Evolutionary conservation across 2,113 vertebrate species (phyloP), one percentile per base, ranked within the genome.

Genomic region (Amphiprion percula): DNA sequence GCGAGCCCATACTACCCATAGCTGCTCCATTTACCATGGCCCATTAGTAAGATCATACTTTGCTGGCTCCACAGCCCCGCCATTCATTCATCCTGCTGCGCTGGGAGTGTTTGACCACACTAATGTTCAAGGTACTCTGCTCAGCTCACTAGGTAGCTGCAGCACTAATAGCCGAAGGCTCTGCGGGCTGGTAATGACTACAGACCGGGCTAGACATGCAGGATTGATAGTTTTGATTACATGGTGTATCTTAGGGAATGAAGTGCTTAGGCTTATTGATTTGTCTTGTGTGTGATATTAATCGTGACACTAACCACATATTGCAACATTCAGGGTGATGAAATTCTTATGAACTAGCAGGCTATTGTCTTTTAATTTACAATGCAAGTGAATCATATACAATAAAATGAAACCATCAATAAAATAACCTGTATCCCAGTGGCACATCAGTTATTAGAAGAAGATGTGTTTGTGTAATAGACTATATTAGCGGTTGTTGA

Each of bases 191-290:
- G 80, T 92, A 92, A 92, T 83, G 90, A 90, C 85, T 84, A 59
- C 79, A 73, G 75, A 85, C 66, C 59, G 9, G 28, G 53, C 64
- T 9, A 37, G 88, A 91, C 90, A 28, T 52, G 66, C 53, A 87
- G 68, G 92, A 91, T 94, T 91, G 93, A 93, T 93, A 72, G 91
- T 87, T 94, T 88, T 91, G 90, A 94, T 94, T 91, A 91, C 89
- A 87, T 39, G 52, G 55, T 62, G 78, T 79, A 83, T 88, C 79
- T 91, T 77, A 78, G 84, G 63, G 82, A 88, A 88, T 77, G 68
- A 37, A 8, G 74, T 84, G 83, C 80, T 91, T 64, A 69, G 80
- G 67, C 53, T 86, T 94, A 92, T 92, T 91, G 91, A 92, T 93
- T 91, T 91, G 78, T 88, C 82, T 80, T 79, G 84, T 84, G 69